A percentile compares a stretch with the other conserved stretches of the same genome.
These are phyloP conservation scores for Ylistrum balloti DNA, from an alignment of 1,140 invertebrate species.

Conservation along the genomic window DNA sequence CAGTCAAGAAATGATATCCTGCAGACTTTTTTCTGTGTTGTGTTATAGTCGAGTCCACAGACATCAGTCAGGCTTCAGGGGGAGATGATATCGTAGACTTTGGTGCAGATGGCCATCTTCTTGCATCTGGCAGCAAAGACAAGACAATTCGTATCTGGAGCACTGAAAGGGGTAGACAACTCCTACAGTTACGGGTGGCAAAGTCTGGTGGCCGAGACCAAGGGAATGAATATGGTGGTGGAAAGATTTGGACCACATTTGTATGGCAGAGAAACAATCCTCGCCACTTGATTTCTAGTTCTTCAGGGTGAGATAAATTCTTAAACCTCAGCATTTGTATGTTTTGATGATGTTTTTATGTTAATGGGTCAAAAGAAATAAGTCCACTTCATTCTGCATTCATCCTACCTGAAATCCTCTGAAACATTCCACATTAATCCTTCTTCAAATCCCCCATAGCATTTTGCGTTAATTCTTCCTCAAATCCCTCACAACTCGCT, in stretches of 20 bases:
- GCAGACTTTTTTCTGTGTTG: background rate
- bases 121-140: conserved; percentile 73
- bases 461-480: too few species aligned
- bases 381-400: too few species aligned
- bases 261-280: conserved; percentile 83
- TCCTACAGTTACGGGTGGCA: conserved; percentile 61
- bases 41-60: background rate
- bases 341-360: too few species aligned
- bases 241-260: conserved; percentile 81
- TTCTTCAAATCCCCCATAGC: too few species aligned
- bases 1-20: too few species aligned
- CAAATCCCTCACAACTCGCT: too few species aligned
- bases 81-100: conserved; percentile 44
- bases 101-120: conserved; percentile 61
- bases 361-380: too few species aligned
- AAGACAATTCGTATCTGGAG: conserved; percentile 74
- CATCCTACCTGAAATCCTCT: too few species aligned
- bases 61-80: background rate
- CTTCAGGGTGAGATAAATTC: conserved; percentile 58
- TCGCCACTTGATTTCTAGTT: conserved; percentile 63
- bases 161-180: conserved; percentile 59
- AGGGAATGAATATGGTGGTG: conserved; percentile 54
- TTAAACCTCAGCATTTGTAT: background rate
- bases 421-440: too few species aligned
- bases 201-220: conserved; percentile 52